Evolutionary conservation across 2,888 invertebrate genomes (phyloP), one percentile per base, ranked within the genome.

Genomic region (Habroteleia sp.): DNA sequence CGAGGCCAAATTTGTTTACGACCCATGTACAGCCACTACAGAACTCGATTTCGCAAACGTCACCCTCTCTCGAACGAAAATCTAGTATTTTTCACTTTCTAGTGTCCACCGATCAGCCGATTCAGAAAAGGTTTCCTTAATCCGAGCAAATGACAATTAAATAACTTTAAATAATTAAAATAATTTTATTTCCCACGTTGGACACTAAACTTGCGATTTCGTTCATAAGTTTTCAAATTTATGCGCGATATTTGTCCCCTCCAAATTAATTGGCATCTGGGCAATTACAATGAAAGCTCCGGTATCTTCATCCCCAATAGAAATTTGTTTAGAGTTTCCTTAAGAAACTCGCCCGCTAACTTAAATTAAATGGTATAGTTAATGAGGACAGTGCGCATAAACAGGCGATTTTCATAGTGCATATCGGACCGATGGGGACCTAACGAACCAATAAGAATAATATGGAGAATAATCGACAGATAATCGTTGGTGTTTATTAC

Each of bases 1-100:
- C 37, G 52, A 42, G 37, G 60, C 35, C 27, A 37, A 50, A 69
- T 69, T 69, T 69, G 60, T 69, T 69, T 69, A 60, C 41, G 58
- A 50, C 27, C 48, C 31, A 48, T 41, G 25, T 29, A 10, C 31
- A 35, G 5, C 39, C 7, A 33, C 41, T 17, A 23, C 20, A 44
- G 35, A 44, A 58, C 16, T 35, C 58, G 44, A 35, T 35, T 11
- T 27, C 20, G 25, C 23, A 44, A 33, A 58, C 25, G 8, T 10
- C 14, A 2, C 10, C 17, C 11, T n/a, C 42, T 0, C 6, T 5
- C 31, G 3, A 42, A 33, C 33, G 11, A 56, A 56, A 41, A 42
- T 16, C 17, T 17, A 52, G 17, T 31, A 31, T 42, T 56, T 42
- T 42, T 41, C 42, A 56, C 8, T 8, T 31, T 41, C 29, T 20